Base-by-base conservation (phyloP, 2,888 invertebrate species). In the Anticlea derivata region DNA sequence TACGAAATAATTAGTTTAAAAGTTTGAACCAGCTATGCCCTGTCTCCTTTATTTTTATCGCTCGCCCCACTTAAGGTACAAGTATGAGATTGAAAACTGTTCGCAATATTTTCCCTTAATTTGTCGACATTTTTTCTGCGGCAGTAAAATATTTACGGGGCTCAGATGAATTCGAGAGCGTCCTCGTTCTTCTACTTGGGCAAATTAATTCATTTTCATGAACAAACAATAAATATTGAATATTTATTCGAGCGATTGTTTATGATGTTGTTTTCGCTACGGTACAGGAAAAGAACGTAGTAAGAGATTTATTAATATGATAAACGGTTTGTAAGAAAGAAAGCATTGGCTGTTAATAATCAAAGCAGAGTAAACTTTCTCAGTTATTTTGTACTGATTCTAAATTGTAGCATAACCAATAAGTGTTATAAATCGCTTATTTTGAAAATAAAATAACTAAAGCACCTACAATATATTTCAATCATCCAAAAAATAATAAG, bases 141-240 rank as follows among this genome's bases (percentile, higher is more conserved):
- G 80, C 76, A 78, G 81, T 89, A 90, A 89, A 89, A 90, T 86
- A 86, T 89, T 88, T 88, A 88, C 83, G 85, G 87, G 73, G 71
- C 68, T 77, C 71, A 70, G 78, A 84, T 86, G 83, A 83, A 85
- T 86, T 77, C 76, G 74, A 73, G 75, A 82, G 60, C 73, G 74
- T 74, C 73, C 69, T 72, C 76, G 73, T 75, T 78, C 74, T 79
- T 78, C 77, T 77, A 75, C 78, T 80, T 70, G 70, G 69, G 68
- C 69, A 76, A 80, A 86, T 87, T 81, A 83, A 85, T 85, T 86
- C 80, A 83, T 82, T 85, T 81, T 78, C 78, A 77, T 80, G 79
- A 77, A 80, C 75, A 77, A 78, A 75, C 75, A 73, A 60, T 75
- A 76, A 75, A 75, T 76, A 75, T 73, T 70, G 70, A 69, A 70